phyloP scores from a whole-genome alignment of 2,113 vertebrate species.

The Pangasianodon hypophthalmus region DNA sequence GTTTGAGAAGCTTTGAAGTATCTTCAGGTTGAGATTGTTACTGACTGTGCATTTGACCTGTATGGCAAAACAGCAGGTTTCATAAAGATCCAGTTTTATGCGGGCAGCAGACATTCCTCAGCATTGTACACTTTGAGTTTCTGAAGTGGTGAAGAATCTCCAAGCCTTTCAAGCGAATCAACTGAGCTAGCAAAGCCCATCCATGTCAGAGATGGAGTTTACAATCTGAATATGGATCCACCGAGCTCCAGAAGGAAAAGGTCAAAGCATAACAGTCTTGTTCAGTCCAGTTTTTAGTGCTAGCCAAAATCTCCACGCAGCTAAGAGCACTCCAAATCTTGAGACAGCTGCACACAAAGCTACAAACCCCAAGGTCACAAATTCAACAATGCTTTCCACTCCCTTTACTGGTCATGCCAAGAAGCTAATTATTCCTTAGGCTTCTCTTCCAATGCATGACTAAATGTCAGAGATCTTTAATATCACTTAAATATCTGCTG shows the following conservation, averaged over 20 bases:
- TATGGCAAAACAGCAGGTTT: conserved; percentile 14
- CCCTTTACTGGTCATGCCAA: conserved; percentile 59
- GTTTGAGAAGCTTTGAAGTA: conserved; percentile 21
- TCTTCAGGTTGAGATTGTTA: neutral
- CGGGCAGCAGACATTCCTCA: neutral
- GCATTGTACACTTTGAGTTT: neutral
- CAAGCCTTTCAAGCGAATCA: neutral
- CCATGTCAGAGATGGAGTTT: neutral
- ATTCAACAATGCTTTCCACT: conserved; percentile 55
- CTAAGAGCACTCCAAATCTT: conserved; percentile 21
- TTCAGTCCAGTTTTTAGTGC: neutral
- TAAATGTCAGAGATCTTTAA: conserved; percentile 66
- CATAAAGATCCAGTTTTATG: conserved; percentile 21
- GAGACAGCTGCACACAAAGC: conserved; percentile 21
- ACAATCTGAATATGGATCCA: neutral
- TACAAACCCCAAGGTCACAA: conserved; percentile 69
- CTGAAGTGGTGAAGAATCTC: neutral
- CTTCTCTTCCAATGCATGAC: conserved; percentile 58
- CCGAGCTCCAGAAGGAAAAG: neutral
- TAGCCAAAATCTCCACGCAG: conserved; percentile 33
- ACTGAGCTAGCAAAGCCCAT: neutral
- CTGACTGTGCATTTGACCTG: conserved; percentile 31
- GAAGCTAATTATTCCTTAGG: conserved; percentile 40
- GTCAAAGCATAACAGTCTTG: neutral
- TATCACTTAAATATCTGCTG: conserved; percentile 60